Conservation (phyloP, 2,888 invertebrate genomes). For the Galerucella calmariensis region DNA sequence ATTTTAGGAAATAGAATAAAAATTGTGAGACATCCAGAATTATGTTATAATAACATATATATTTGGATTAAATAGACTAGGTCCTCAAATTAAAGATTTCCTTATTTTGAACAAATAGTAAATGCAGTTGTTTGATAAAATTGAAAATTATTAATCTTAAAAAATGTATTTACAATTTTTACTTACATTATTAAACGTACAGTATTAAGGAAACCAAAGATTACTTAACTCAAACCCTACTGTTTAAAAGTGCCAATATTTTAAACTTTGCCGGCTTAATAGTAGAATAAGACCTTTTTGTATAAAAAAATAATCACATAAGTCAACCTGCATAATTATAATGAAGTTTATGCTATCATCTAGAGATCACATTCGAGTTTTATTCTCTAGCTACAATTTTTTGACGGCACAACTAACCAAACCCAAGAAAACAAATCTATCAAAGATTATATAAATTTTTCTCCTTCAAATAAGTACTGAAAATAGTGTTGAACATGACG, state of each 20-base stretch:
- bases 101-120: neutral
- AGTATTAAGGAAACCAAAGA: slow-evolving; percentile 43
- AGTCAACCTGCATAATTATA: neutral
- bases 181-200: slow-evolving; percentile 19
- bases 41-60: neutral
- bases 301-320: neutral
- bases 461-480: no score
- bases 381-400: no score
- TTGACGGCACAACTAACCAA: neutral
- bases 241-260: slow-evolving; percentile 41
- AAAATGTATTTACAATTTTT: slow-evolving; percentile 5
- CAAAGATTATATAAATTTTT: no score
- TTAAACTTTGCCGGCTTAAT: slow-evolving; percentile 12
- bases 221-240: slow-evolving; percentile 19
- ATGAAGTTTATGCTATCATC: neutral
- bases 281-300: slow-evolving; percentile 13
- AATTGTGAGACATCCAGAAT: slow-evolving; percentile 21
- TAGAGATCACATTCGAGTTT: neutral
- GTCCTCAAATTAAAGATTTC: neutral
- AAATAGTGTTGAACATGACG: no score
- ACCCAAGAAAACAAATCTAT: no score
- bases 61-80: neutral
- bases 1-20: neutral
- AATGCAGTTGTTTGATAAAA: neutral
- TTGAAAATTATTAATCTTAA: neutral